A percentile compares a stretch with the other conserved stretches of the same genome.
Evolutionary conservation across 2,113 vertebrate species (phyloP).

Genomic region (Macquaria ambigua): DNA sequence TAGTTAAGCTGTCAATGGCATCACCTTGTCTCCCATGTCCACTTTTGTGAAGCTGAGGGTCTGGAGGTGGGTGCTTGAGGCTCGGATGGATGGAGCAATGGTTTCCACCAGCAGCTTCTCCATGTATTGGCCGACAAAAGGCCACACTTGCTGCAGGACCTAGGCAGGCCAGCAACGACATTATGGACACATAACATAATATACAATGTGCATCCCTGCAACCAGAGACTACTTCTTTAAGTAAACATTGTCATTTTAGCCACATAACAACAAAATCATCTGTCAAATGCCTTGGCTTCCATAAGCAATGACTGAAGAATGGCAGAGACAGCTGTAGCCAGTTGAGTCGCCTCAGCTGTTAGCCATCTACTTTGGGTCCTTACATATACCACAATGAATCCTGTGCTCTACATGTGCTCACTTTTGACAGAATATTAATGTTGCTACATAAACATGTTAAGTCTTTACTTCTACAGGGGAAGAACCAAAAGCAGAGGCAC

Average conservation of each 20-base stretch:
- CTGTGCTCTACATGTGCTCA: background rate
- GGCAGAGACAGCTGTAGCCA: conserved; percentile 49
- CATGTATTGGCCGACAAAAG: conserved; percentile 92
- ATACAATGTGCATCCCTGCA: background rate
- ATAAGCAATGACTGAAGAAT: conserved; percentile 35
- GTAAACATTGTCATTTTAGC: conserved; percentile 6
- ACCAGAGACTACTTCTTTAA: background rate
- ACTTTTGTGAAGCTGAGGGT: conserved; percentile 92
- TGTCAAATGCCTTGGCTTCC: conserved; percentile 23
- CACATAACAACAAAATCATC: conserved; percentile 5
- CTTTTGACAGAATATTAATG: conserved; percentile 17
- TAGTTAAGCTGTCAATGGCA: background rate
- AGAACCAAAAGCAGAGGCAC: conserved; percentile 43
- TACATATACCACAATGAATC: background rate
- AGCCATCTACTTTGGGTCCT: background rate
- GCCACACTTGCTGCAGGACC: conserved; percentile 94
- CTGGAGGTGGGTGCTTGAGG: conserved; percentile 90
- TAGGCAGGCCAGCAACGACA: conserved; percentile 53
- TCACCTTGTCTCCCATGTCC: conserved; percentile 88
- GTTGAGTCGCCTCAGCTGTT: conserved; percentile 52
- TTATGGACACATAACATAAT: background rate
- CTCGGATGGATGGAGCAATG: conserved; percentile 87
- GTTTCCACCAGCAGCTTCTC: conserved; percentile 90
- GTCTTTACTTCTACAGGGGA: conserved; percentile 1
- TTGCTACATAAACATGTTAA: conserved; percentile 1